Conservation (phyloP, 1,140 invertebrate species). For the Wasmannia auropunctata region DNA sequence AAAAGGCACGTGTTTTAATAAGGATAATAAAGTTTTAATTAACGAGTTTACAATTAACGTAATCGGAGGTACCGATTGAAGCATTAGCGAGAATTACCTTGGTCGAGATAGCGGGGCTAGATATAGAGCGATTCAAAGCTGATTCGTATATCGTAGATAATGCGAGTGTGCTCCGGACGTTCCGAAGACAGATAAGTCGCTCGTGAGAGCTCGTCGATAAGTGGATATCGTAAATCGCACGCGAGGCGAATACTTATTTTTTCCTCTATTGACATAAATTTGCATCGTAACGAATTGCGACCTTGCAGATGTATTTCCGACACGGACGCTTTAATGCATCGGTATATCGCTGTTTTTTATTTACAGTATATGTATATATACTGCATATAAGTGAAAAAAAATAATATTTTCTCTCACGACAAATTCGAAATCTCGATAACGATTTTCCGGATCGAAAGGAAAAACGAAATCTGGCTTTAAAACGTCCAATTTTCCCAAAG, state of each 20-base stretch:
- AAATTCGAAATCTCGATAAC: background rate
- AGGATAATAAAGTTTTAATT: background rate
- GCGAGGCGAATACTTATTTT: slow-evolving; percentile 9
- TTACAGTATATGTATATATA: no score
- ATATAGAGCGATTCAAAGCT: background rate
- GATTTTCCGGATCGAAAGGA: background rate
- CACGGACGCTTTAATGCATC: background rate
- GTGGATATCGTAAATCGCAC: slow-evolving; percentile 21
- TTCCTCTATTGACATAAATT: slow-evolving; percentile 52
- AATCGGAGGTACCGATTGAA: background rate
- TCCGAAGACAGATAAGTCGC: slow-evolving; percentile 15
- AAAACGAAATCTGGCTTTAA: background rate
- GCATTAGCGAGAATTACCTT: background rate
- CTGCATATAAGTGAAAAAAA: background rate
- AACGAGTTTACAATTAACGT: background rate
- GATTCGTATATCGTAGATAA: slow-evolving; percentile 13
- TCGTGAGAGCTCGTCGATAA: slow-evolving; percentile 25
- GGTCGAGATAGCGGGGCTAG: background rate
- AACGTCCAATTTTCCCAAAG: background rate
- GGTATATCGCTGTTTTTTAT: background rate
- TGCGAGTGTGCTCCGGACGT: background rate
- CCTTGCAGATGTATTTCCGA: slow-evolving; percentile 17
- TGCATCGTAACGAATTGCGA: slow-evolving; percentile 28
- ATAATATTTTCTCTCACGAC: background rate
- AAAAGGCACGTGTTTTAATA: background rate